Conservation (phyloP, 2,888 invertebrate genomes). For the Agrochola circellaris region DNA sequence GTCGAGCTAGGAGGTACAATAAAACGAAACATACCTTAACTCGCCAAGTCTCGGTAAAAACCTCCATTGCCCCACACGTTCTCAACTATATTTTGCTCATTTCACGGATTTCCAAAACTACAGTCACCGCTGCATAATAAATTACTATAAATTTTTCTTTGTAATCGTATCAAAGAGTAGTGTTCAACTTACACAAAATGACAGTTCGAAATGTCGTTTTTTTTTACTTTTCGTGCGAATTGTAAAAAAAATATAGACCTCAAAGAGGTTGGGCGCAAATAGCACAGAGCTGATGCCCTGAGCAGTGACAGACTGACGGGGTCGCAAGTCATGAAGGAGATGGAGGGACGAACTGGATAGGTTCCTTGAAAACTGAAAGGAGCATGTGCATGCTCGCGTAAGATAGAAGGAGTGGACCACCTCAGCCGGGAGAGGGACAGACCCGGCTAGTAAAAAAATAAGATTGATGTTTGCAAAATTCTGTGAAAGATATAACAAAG, state of each 20-base stretch:
- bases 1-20: not conserved
- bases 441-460: too few relatives aligned
- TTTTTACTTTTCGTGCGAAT: not conserved
- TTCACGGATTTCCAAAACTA: not conserved
- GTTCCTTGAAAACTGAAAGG: too few relatives aligned
- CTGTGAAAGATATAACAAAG: too few relatives aligned
- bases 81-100: not conserved
- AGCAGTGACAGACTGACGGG: not conserved
- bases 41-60: constrained; percentile 1
- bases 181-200: not conserved
- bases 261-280: not conserved
- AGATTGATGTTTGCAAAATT: too few relatives aligned
- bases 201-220: constrained; percentile 2
- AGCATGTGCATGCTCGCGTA: too few relatives aligned
- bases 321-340: too few relatives aligned
- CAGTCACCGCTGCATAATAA: not conserved
- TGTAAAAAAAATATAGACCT: not conserved
- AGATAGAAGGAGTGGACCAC: too few relatives aligned
- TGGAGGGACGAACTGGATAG: too few relatives aligned
- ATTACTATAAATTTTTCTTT: constrained; percentile 2
- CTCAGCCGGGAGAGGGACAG: too few relatives aligned
- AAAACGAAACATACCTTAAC: not conserved
- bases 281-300: not conserved
- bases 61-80: constrained; percentile 1
- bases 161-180: not conserved